Conservation (phyloP, 2,888 invertebrate genomes). For the Pristionchus arcanus region DNA sequence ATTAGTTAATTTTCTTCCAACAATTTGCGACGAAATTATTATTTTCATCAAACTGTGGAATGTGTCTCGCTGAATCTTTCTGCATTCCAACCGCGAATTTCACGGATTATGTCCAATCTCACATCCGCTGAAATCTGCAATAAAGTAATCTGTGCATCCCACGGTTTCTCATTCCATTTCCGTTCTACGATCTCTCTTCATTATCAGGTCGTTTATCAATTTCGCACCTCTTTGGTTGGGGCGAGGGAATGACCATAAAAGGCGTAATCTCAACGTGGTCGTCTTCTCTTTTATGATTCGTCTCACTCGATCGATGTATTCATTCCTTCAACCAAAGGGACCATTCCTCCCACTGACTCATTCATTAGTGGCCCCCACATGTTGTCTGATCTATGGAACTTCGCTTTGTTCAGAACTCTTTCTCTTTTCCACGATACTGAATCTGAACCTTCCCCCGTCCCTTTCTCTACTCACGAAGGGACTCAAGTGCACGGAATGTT, state of each 20-base stretch:
- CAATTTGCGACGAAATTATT: no score
- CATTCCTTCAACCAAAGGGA: not conserved
- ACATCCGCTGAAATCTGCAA: not conserved
- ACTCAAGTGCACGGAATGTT: not conserved
- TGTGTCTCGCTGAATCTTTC: no score
- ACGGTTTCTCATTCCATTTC: not conserved
- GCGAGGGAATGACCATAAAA: conserved; percentile 28
- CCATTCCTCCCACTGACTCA: not conserved
- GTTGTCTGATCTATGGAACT: not conserved
- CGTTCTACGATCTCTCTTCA: not conserved
- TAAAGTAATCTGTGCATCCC: not conserved
- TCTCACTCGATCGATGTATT: not conserved
- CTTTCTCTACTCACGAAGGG: not conserved
- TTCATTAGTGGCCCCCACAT: not conserved
- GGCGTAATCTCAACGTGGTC: conserved; percentile 35
- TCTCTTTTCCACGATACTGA: conserved; percentile 4
- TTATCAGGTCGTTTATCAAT: not conserved
- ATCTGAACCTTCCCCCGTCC: not conserved
- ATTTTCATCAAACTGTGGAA: no score
- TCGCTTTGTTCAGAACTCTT: not conserved
- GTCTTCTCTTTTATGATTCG: conserved; percentile 1
- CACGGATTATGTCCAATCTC: not conserved
- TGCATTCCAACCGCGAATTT: not conserved
- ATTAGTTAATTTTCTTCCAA: no score
- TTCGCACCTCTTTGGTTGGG: conserved; percentile 21